These are phyloP conservation scores for Trichomycterus rosablanca DNA, from an alignment of 2,113 vertebrate species.

Conservation along the genomic window DNA sequence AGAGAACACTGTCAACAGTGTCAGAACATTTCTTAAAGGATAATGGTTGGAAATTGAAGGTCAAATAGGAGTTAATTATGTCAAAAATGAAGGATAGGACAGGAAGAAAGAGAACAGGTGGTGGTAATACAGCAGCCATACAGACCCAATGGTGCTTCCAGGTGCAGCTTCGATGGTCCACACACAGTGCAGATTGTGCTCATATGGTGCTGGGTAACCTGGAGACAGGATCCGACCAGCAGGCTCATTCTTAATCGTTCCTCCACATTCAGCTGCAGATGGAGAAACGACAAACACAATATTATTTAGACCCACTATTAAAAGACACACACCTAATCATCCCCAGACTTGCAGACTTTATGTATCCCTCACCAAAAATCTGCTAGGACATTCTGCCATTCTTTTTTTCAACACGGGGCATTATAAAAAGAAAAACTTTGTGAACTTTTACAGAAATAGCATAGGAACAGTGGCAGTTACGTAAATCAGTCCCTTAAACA, in stretches of 20 bases:
- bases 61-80: conserved; percentile 23
- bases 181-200: conserved; percentile 94
- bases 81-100: conserved; percentile 2
- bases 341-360: not conserved
- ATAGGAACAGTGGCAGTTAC: no score
- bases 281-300: conserved; percentile 20
- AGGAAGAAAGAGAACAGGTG: conserved; percentile 47
- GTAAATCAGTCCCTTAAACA: no score
- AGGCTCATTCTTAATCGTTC: conserved; percentile 76
- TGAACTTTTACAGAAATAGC: no score
- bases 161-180: conserved; percentile 90
- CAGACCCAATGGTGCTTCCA: conserved; percentile 94
- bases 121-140: conserved; percentile 13
- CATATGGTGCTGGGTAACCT: conserved; percentile 91
- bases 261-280: conserved; percentile 86
- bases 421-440: no score
- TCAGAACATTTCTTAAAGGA: conserved; percentile 2
- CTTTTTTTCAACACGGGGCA: no score
- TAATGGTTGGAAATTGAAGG: conserved; percentile 16
- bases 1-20: not conserved
- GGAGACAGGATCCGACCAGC: conserved; percentile 88
- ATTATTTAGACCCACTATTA: no score
- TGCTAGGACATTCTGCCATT: no score
- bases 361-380: no score
- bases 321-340: not conserved